Evolutionary conservation across 1,140 invertebrate genomes (phyloP), one percentile per base, ranked within the genome.

Genomic region (Aethina tumida): DNA sequence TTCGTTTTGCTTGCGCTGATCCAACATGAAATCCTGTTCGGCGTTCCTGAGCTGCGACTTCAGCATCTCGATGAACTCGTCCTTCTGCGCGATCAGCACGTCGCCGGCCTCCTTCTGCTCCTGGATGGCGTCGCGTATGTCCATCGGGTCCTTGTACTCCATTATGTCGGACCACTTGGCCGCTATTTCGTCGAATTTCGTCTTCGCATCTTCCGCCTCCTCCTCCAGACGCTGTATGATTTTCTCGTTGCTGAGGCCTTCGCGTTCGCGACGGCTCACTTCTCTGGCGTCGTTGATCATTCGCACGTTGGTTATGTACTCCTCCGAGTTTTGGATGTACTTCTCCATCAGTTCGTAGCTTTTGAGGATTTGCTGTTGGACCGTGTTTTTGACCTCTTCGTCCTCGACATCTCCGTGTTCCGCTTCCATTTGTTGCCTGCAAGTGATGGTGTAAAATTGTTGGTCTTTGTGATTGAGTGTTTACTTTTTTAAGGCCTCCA

Each of bases 81-180:
- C 79, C 60, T 93, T 92, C 51, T 84, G 76, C 7, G 67, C 64
- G 31, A 90, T 70, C 33, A 92, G 66, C 13, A 74, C 66, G 16
- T 77, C 71, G 49, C 87, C 84, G 47, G 72, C 76, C 36, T 64
- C 65, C 56, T 79, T 85, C 62, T 91, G 87, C 14, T 69, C 53
- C 44, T 74, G 65, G 25, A 84, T 74, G 41, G 80, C 75, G 15
- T 77, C 69, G 50, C 84, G 70, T 13, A 91, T 75, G 33, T 81
- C 74, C 38, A 91, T 65, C 1, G 87, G 84, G 56, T 91, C 83
- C 47, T 81, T 84, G 18, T 79, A 75, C 16, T 68, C 62, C 13
- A 81, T 51, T 54, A 90, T 78, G n/a, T n/a, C n/a, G n/a, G n/a
- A n/a, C n/a, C n/a, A n/a, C n/a, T n/a, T n/a, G n/a, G n/a, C n/a